Conservation (phyloP, 2,888 invertebrate species). For the Hyposoter didymator region DNA sequence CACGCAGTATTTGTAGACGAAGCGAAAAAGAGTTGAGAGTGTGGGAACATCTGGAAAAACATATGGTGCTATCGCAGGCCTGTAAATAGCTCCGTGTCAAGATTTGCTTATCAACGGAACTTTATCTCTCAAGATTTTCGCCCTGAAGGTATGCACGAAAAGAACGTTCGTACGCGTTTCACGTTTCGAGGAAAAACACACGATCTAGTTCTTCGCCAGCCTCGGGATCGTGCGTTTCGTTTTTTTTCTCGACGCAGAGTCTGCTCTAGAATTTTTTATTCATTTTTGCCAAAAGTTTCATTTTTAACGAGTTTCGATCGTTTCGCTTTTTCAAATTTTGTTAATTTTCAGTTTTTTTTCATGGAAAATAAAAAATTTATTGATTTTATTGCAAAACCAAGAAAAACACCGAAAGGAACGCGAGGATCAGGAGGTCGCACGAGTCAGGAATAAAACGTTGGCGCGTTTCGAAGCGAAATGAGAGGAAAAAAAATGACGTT, state of each 20-base stretch:
- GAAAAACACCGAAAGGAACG: no score
- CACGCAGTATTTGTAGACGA: no score
- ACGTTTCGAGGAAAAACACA: neutral
- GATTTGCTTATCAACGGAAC: constrained; percentile 66
- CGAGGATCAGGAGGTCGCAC: no score
- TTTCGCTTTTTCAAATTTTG: neutral
- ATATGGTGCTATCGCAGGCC: constrained; percentile 42
- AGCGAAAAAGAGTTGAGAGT: neutral
- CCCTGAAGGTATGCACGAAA: constrained; percentile 11
- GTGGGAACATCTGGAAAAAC: neutral
- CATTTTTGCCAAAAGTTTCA: neutral
- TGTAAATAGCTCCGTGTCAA: constrained; percentile 64
- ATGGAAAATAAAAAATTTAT: no score
- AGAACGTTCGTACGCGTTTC: neutral
- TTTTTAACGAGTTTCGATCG: neutral
- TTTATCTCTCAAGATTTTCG: constrained; percentile 48
- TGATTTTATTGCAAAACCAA: no score
- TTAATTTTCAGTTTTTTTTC: neutral
- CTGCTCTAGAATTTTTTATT: neutral
- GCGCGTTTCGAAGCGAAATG: neutral
- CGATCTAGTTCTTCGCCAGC: constrained; percentile 55
- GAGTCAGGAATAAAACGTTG: neutral
- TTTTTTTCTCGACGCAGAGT: neutral
- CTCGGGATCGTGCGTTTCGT: constrained; percentile 51
- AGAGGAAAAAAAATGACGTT: neutral